These are phyloP conservation scores for Centroberyx gerrardi DNA, from an alignment of 2,797 vertebrate species.

Conservation along the genomic window DNA sequence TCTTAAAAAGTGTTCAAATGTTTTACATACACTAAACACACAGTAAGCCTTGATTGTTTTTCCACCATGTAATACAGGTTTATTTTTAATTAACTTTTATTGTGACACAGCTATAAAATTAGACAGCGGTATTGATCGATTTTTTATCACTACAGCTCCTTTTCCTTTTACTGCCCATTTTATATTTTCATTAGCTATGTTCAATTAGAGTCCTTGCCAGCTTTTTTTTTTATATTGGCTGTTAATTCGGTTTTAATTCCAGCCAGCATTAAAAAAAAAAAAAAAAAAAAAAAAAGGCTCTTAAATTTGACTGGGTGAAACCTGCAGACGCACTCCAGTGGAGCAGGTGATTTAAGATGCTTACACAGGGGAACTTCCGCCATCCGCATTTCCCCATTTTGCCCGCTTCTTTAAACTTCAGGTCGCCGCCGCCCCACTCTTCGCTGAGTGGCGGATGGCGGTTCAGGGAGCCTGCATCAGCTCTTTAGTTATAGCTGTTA, in stretches of 20 bases:
- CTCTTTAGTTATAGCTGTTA: background rate
- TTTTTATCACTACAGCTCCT: too few species aligned
- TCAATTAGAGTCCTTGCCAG: too few species aligned
- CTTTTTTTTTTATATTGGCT: too few species aligned
- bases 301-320: conserved; percentile 30
- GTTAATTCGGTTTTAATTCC: conserved; percentile 4
- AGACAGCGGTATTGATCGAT: too few species aligned
- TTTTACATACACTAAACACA: too few species aligned
- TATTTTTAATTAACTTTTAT: too few species aligned
- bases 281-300: conserved; percentile 2
- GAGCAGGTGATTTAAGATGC: conserved; percentile 54
- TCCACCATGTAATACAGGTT: background rate
- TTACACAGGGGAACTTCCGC: conserved; percentile 12
- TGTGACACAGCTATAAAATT: too few species aligned
- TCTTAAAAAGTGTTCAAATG: too few species aligned
- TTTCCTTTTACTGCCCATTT: too few species aligned
- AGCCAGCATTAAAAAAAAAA: conserved; percentile 41
- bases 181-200: too few species aligned
- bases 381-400: conserved; percentile 7
- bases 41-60: background rate
- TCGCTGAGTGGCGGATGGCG: conserved; percentile 4
- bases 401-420: background rate
- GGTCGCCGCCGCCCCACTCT: background rate
- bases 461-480: background rate
- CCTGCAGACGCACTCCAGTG: conserved; percentile 44